These are phyloP conservation scores for Nasonia vitripennis DNA, from an alignment of 1,140 invertebrate genomes.

Conservation along the genomic window DNA sequence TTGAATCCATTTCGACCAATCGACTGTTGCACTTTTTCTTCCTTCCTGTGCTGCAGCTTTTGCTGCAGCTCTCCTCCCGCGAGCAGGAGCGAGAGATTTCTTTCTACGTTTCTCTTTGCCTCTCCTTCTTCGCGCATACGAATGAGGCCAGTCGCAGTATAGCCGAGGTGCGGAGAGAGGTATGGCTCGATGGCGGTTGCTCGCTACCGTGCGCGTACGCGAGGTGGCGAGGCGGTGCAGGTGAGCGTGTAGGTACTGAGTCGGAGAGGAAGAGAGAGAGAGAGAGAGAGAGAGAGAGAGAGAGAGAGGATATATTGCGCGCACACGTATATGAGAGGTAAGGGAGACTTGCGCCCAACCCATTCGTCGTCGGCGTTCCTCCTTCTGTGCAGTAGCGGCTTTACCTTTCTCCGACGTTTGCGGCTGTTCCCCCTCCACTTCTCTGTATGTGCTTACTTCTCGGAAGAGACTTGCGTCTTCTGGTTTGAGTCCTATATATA, in stretches of 20 bases:
- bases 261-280: not conserved
- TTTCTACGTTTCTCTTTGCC: slow-evolving; percentile 35
- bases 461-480: no score
- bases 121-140: slow-evolving; percentile 23
- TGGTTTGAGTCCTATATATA: no score
- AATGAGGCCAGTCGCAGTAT: slow-evolving; percentile 2
- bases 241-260: not conserved
- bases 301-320: slow-evolving; percentile 44
- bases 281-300: not conserved
- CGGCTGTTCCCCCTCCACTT: not conserved
- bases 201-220: slow-evolving; percentile 32
- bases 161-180: slow-evolving; percentile 24
- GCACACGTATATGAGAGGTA: slow-evolving; percentile 54
- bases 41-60: slow-evolving; percentile 41
- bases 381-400: slow-evolving; percentile 33
- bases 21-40: slow-evolving; percentile 64
- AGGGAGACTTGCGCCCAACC: slow-evolving; percentile 51
- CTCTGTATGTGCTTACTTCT: not conserved
- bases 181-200: slow-evolving; percentile 44
- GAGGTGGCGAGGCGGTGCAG: slow-evolving; percentile 30
- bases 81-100: slow-evolving; percentile 15
- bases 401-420: slow-evolving; percentile 22
- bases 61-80: slow-evolving; percentile 46
- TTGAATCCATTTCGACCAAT: slow-evolving; percentile 74
- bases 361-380: slow-evolving; percentile 43